These are phyloP conservation scores for Cottoperca gobio DNA, from an alignment of 2,797 vertebrate species.

Conservation along the genomic window DNA sequence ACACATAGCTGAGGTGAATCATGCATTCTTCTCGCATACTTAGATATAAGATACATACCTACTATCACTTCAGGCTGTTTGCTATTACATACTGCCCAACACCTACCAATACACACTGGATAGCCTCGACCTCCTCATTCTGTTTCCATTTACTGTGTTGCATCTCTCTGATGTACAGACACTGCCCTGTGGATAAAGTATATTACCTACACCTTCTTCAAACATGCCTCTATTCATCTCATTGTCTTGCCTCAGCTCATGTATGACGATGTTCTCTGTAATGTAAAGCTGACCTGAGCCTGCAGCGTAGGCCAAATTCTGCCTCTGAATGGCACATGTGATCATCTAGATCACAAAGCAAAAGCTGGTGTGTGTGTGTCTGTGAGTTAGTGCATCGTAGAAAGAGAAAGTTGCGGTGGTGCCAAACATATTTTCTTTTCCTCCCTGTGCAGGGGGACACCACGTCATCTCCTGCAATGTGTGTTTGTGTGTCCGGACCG, in stretches of 20 bases:
- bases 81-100: background rate
- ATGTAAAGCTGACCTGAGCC: slow-evolving; percentile 16
- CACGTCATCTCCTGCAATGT: slow-evolving; percentile 24
- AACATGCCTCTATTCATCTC: background rate
- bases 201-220: background rate
- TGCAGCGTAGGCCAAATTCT: slow-evolving; percentile 16
- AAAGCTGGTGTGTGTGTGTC: slow-evolving; percentile 12
- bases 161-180: slow-evolving; percentile 7
- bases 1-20: background rate
- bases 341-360: slow-evolving; percentile 29
- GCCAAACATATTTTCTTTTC: slow-evolving; percentile 37
- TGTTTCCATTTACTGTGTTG: background rate
- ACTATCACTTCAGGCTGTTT: background rate
- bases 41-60: background rate
- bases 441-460: slow-evolving; percentile 37
- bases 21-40: slow-evolving; percentile 2
- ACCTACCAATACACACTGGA: background rate
- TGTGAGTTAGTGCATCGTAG: slow-evolving; percentile 11
- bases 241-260: background rate
- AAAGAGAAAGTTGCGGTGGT: slow-evolving; percentile 1
- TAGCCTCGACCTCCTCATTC: background rate
- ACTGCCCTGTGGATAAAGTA: slow-evolving; percentile 2
- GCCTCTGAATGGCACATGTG: background rate
- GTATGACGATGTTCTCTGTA: slow-evolving; percentile 7
- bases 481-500: slow-evolving; percentile 43